Base-by-base conservation (phyloP, 2,113 vertebrate genomes). In the Silurus meridionalis region DNA sequence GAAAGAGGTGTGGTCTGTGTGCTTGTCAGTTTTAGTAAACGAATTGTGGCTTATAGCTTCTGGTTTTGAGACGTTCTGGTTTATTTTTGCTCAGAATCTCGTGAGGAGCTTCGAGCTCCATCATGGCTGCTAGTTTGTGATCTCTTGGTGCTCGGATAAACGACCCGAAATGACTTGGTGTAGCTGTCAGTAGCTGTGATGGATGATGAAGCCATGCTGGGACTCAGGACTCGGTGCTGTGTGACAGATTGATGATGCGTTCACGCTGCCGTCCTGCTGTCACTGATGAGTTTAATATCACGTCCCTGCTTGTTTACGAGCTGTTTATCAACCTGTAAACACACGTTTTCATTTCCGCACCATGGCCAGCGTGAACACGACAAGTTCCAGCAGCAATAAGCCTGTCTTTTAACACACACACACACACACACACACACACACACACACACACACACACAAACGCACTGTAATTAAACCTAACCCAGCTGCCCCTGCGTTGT, bases 311-410 rank as follows among this genome's bases (percentile, higher is more conserved):
- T 78, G 74, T 78, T 78, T 78, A 78, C 52, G 52, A 78, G 74
- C 74, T 78, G 74, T 78, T 67, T 82, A 80, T 85, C 69, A 82
- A 85, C 78, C 81, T 60, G 74, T 71, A 58, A 85, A 88, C 55
- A 81, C 83, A 80, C 48, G 67, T 15, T 77, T 87, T 71, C 66
- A 63, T 55, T 86, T 80, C 84, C 61, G 50, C 53, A 57, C 2
- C 52, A 25, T 6, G 53, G 19, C 25, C 52, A 5, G 63, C 4
- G 10, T 4, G 83, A 37, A 9, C 4, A 6, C 14, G 6, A 25
- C 60, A 57, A 6, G 72, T 46, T 5, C 0, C 3, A 21, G 71
- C 8, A 7, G 9, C 50, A 55, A 55, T 53, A 77, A 53, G 21
- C 19, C 50, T 75, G 50, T 23, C 52, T n/a, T 37, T 78, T 15